A percentile compares a stretch with the other conserved stretches of the same genome.
Evolutionary conservation across 2,888 invertebrate genomes (phyloP).

Genomic region (Gortyna flavago): DNA sequence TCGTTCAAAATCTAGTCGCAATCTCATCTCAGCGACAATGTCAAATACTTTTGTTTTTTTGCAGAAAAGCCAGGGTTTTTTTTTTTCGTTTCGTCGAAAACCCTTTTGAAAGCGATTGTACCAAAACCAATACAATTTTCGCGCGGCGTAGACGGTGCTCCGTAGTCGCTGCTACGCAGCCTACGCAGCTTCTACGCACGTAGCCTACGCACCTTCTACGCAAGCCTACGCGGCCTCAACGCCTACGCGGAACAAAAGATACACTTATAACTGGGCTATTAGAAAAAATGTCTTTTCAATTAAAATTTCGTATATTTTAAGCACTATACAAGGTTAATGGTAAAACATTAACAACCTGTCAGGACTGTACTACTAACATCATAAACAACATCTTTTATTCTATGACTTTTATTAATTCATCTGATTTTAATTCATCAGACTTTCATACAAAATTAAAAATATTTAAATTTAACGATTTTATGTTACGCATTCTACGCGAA

Average conservation of each 20-base stretch:
- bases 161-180: conserved; percentile 7
- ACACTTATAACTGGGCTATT: neutral
- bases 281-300: neutral
- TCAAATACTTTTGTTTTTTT: neutral
- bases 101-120: neutral
- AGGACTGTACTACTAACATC: too few species aligned
- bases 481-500: too few species aligned
- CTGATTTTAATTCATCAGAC: too few species aligned
- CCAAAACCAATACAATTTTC: neutral
- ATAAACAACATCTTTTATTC: too few species aligned
- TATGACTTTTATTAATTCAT: too few species aligned
- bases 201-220: conserved; percentile 11
- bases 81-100: neutral
- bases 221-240: conserved; percentile 15
- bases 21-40: neutral
- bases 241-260: conserved; percentile 15
- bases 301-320: neutral
- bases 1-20: neutral
- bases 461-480: too few species aligned
- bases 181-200: conserved; percentile 12
- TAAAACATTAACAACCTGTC: too few species aligned
- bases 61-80: neutral
- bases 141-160: conserved; percentile 11
- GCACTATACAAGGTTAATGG: too few species aligned
- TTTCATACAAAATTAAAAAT: too few species aligned